Base-by-base conservation (phyloP, 53 echinoderm and acorn worm genomes). In the Hippasteria phrygiana region DNA sequence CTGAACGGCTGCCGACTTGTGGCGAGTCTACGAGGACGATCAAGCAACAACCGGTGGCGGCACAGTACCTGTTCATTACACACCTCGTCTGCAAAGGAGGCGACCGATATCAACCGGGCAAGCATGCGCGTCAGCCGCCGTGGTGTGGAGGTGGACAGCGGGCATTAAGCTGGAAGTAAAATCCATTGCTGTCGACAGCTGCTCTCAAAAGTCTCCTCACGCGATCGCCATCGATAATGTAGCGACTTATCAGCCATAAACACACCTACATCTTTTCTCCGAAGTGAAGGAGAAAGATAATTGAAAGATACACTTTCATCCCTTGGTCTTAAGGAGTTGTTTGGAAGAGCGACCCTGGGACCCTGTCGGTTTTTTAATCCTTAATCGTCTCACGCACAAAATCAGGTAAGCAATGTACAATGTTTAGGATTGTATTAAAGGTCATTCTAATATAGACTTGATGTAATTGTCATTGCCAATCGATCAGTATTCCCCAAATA, bases 21-120 rank as follows among this genome's bases (percentile, higher is more conserved):
- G 33, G 76, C 51, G 20, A 76, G 36, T 76, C 76, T 50, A 76
- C 16, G 27, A 5, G 51, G 43, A 16, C 27, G 1, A 26, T 3
- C 31, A 73, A 73, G 24, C 24, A 3, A 22, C 28, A 13, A 75
- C 48, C 48, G 33, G 37, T 34, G 42, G 41, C 78, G 78, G 56
- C n/a, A n/a, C 78, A n/a, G 38, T 78, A 78, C 78, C 78, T 78
- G 78, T 5, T 75, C 53, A 75, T 22, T 20, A 56, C 56, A 18
- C 1, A n/a, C 3, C 53, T 45, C 27, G 42, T 43, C 71, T 22
- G 11, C 0, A 17, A 40, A 45, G 45, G 32, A 76, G 76, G 50
- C 76, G 6, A 54, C 16, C 76, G n/a, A 53, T 35, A 46, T 29
- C 50, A 13, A 26, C 32, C n/a, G 51, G 31, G 10, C 67, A 48